Conservation (phyloP, 2,113 vertebrate species). For the Falco punctatus region DNA sequence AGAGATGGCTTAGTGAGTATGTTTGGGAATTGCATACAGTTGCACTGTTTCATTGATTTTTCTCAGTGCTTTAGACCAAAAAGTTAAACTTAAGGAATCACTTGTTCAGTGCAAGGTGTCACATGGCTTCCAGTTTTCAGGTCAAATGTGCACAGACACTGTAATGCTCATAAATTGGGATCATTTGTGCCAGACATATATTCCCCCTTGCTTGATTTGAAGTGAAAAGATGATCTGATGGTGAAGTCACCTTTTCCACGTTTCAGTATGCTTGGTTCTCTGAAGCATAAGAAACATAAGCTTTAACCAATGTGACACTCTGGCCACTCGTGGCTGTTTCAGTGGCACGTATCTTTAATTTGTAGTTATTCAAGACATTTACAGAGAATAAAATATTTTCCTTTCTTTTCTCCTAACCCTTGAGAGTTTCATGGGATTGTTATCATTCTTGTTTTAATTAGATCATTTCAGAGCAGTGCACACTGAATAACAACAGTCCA, state of each 20-base stretch:
- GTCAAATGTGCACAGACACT: not conserved
- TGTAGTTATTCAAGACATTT: not conserved
- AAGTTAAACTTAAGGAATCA: not conserved
- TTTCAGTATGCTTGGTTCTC: not conserved
- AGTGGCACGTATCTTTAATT: not conserved
- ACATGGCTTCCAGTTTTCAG: not conserved
- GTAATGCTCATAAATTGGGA: not conserved
- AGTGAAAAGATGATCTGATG: not conserved
- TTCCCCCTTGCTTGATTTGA: not conserved
- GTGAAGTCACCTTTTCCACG: not conserved
- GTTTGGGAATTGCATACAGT: not conserved
- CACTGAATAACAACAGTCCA: not conserved
- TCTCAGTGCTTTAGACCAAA: not conserved
- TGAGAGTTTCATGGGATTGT: not conserved
- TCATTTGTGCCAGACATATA: not conserved
- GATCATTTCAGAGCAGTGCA: not conserved
- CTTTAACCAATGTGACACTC: accelerated
- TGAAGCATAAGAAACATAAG: not conserved
- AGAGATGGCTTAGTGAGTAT: not conserved
- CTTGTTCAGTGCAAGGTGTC: not conserved
- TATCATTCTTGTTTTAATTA: not conserved
- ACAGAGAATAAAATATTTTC: not conserved
- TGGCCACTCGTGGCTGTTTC: not conserved
- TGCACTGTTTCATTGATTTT: not conserved
- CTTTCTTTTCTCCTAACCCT: not conserved